These are phyloP conservation scores for Crypturellus undulatus DNA, from an alignment of 2,113 vertebrate species.

Conservation along the genomic window DNA sequence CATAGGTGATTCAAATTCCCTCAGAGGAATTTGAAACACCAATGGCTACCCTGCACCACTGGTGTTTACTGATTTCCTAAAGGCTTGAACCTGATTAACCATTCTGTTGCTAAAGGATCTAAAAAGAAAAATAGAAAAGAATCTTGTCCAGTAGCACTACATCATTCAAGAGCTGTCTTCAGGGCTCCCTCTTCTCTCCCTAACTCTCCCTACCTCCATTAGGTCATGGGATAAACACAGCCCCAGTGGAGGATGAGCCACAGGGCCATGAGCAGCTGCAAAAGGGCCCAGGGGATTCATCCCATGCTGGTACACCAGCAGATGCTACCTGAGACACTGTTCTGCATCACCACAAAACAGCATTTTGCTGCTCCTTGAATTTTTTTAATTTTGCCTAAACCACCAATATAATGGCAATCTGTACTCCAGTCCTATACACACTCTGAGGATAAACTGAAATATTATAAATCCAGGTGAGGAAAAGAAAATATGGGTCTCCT, in stretches of 20 bases:
- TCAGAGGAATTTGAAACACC: neutral
- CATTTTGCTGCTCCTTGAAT: neutral
- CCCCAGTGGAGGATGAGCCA: neutral
- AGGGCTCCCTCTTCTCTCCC: neutral
- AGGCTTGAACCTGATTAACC: neutral
- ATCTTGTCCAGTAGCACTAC: neutral
- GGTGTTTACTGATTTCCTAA: neutral
- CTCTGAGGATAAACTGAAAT: neutral
- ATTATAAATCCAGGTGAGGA: neutral
- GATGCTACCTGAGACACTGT: rapidly evolving
- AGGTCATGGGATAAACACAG: neutral
- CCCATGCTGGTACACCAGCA: neutral
- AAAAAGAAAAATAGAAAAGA: neutral
- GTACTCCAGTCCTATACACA: neutral
- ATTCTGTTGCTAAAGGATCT: neutral
- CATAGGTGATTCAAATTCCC: neutral
- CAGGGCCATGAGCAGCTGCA: neutral
- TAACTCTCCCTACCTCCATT: neutral
- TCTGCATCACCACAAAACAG: rapidly evolving
- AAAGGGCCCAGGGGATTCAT: neutral
- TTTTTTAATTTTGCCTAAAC: neutral
- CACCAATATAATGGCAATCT: neutral
- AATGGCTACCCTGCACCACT: neutral
- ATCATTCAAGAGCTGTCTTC: rapidly evolving
- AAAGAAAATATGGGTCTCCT: neutral